Evolutionary conservation across 2,888 invertebrate genomes (phyloP), one percentile per base, ranked within the genome.

Genomic region (Drosophila mettleri): DNA sequence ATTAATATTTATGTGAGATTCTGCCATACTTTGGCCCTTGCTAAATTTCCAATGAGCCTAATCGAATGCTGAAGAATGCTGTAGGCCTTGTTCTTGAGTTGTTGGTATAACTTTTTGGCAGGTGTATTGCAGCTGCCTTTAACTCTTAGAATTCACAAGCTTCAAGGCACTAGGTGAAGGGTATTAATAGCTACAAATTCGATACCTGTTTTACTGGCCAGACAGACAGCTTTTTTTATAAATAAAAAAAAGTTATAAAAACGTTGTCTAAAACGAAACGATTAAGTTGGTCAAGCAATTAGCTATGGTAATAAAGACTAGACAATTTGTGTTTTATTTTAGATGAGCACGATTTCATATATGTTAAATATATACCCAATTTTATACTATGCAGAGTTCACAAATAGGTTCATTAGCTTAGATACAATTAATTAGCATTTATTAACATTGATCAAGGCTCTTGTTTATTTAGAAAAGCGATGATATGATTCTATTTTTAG

Each of bases 61-160:
- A 58, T 46, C 46, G n/a, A 54, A 54, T 27, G 16, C 20, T 53
- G 6, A 48, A 49, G 38, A 49, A 57, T 43, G 48, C 16, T 34
- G 22, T 5, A 9, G 22, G 24, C 36, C 10, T n/a, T 8, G 39
- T 29, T 27, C 9, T n/a, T 2, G 3, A 6, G 14, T 18, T 14
- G 20, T 12, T 31, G 3, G 18, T 18, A 1, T 3, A 46, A 46
- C 36, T 33, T n/a, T 16, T 49, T 16, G 18, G 20, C 46, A 48
- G 48, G 22, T 41, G 41, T 41, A 14, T 22, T 7, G 22, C 73
- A 72, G 68, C 45, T 69, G 75, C 7, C 10, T 27, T 8, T 18
- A 4, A 3, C 12, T 16, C n/a, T 2, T 18, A n/a, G 8, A 18
- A 34, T 73, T 73, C 73, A 22, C 73, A 73, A n/a, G 45, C 45